A percentile compares a stretch with the other conserved stretches of the same genome.
Evolutionary conservation across 2,113 vertebrate species (phyloP).

Genomic region (Tychaedon coryphoeus): DNA sequence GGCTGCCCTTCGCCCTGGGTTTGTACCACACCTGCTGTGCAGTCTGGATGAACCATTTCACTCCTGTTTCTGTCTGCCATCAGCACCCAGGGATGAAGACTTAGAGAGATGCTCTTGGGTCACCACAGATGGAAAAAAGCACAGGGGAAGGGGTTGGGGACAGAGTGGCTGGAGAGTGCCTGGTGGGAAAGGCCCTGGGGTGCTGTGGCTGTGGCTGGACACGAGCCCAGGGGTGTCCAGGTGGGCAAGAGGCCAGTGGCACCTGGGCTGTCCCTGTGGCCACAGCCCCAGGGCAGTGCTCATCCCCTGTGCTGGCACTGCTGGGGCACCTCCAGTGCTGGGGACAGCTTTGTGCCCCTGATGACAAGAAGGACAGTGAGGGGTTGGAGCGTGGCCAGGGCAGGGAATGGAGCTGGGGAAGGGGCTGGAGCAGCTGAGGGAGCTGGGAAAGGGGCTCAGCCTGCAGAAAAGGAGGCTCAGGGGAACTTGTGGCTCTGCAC

Average conservation of each 20-base stretch:
- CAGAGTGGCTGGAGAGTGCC: neutral
- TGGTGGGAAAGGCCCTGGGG: neutral
- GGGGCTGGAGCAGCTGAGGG: neutral
- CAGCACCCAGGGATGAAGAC: too few relatives aligned
- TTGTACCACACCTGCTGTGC: neutral
- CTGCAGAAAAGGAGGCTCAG: neutral
- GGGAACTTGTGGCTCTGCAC: neutral
- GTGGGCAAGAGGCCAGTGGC: neutral
- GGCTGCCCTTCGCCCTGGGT: neutral
- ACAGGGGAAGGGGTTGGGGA: accelerated
- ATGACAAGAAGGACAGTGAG: neutral
- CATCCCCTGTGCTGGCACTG: neutral
- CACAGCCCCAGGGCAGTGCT: neutral
- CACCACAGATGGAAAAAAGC: neutral
- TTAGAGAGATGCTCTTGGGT: neutral
- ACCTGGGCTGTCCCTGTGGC: neutral
- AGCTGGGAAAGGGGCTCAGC: neutral
- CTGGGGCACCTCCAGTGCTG: neutral
- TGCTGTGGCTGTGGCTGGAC: neutral
- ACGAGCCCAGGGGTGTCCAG: neutral
- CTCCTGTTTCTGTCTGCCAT: neutral
- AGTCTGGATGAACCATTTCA: neutral
- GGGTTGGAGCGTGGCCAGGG: neutral
- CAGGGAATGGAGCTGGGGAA: neutral
- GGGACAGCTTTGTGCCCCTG: neutral